phyloP scores from a whole-genome alignment of 2,888 invertebrate genomes.

The Trilocha varians region DNA sequence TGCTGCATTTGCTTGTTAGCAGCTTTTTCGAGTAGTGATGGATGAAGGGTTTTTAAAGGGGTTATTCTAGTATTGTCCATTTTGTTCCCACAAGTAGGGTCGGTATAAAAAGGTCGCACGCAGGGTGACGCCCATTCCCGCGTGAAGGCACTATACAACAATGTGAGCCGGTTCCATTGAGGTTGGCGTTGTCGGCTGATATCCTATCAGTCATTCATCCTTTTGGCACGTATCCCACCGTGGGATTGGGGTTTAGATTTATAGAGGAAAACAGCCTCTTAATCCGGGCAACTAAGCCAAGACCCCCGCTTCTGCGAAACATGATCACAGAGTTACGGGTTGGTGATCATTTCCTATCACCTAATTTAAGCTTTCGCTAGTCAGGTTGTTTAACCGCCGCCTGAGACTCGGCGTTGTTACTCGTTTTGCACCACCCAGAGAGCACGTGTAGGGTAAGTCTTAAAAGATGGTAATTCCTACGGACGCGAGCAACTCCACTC shows the following conservation, averaged over 20 bases:
- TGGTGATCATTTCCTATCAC: no score
- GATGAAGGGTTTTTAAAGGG: no score
- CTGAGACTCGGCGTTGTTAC: conserved; percentile 2
- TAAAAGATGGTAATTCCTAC: neutral
- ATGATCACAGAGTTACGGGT: no score
- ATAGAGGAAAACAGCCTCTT: conserved; percentile 11
- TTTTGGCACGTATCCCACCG: conserved; percentile 11
- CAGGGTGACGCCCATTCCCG: no score
- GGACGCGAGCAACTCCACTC: neutral
- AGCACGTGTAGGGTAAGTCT: neutral
- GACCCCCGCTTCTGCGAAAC: no score
- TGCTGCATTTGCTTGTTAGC: no score
- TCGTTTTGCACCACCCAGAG: neutral
- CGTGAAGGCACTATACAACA: conserved; percentile 1
- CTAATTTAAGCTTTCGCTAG: no score
- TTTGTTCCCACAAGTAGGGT: conserved; percentile 24
- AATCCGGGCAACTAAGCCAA: conserved; percentile 2
- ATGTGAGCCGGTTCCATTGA: conserved; percentile 8
- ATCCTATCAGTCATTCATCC: conserved; percentile 13
- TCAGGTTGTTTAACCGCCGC: conserved; percentile 3
- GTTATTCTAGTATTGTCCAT: no score
- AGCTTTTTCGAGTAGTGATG: no score
- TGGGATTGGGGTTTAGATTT: conserved; percentile 15
- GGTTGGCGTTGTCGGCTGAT: conserved; percentile 11
- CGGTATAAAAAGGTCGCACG: conserved; percentile 1